Conservation (phyloP, 1,140 invertebrate genomes). For the Drosophila virilis region DNA sequence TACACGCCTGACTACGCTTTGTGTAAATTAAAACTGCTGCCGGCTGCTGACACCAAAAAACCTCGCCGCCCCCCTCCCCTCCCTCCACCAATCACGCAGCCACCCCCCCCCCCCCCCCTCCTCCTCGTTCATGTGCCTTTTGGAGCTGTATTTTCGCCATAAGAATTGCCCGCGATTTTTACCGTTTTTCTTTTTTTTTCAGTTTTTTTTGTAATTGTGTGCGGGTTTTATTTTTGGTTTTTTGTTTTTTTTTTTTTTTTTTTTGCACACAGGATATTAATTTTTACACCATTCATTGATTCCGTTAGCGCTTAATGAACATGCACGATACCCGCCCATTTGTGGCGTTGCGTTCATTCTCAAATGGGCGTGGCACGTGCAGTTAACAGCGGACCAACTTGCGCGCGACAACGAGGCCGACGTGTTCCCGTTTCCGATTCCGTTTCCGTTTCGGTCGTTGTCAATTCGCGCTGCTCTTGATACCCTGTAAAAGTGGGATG, state of each 20-base stretch:
- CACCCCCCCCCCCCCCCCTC: not conserved
- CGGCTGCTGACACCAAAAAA: constrained; percentile 55
- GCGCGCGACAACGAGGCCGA: constrained; percentile 29
- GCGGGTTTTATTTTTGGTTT: not conserved
- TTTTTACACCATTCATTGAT: constrained; percentile 84
- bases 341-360: not conserved
- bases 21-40: constrained; percentile 82
- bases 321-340: constrained; percentile 31
- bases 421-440: constrained; percentile 66
- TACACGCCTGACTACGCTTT: constrained; percentile 80
- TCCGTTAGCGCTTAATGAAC: constrained; percentile 75
- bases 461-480: not conserved
- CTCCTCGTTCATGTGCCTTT: not conserved
- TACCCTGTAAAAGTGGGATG: constrained; percentile 5
- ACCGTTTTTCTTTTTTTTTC: constrained; percentile 23
- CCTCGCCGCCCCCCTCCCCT: not conserved
- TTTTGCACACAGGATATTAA: constrained; percentile 77
- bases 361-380: constrained; percentile 17
- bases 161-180: constrained; percentile 35
- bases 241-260: not conserved
- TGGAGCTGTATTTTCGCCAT: constrained; percentile 20
- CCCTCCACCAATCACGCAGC: not conserved
- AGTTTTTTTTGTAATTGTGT: not conserved
- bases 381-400: constrained; percentile 22
- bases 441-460: constrained; percentile 39